Base-by-base conservation (phyloP, 92 coral and sea anemone genomes). In the Diadumene lineata region DNA sequence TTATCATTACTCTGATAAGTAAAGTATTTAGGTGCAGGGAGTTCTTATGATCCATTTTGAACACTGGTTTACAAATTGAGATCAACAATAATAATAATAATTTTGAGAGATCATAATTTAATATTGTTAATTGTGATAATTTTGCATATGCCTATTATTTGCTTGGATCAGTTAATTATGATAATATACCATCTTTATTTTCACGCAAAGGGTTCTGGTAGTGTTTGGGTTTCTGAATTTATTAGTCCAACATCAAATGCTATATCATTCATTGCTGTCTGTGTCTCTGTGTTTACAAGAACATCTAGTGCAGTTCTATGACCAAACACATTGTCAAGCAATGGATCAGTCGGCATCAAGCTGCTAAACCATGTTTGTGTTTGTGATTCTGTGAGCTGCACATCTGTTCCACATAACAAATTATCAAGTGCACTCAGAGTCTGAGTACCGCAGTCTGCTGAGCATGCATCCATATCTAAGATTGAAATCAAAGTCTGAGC, bases 401-500 rank as follows among this genome's bases (percentile, higher is more conserved):
- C 85, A 69, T 87, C 92, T 23, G 79, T 10, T 31, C 71, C 71
- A 56, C 66, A 79, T 62, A 85, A 85, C 6, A 91, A 63, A 43
- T 88, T 93, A 61, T 88, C 90, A 53, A 91, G 67, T 70, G 88
- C 72, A 51, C 60, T 74, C 51, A 86, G 87, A 22, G 97, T 85
- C 48, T 89, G 84, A 2, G 97, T 91, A 11, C 91, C 97, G 58
- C 92, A 91, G 69, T 91, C 97, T 62, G 80, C 74, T 1, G 88
- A 87, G 68, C 58, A 50, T 21, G 84, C 79, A 78, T 93, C 98
- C 64, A 88, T 77, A 17, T 83, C 99, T 32, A 96, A 80, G 19
- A 87, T 75, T 1, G 99, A 88, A 29, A 92, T 84, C 63, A 89
- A 68, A 2, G 99, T 96, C 78, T 96, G 99, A 11, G 99, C 90